Evolutionary conservation across 2,888 invertebrate genomes (phyloP), one percentile per base, ranked within the genome.

Genomic region (Muschampia plurimacula): DNA sequence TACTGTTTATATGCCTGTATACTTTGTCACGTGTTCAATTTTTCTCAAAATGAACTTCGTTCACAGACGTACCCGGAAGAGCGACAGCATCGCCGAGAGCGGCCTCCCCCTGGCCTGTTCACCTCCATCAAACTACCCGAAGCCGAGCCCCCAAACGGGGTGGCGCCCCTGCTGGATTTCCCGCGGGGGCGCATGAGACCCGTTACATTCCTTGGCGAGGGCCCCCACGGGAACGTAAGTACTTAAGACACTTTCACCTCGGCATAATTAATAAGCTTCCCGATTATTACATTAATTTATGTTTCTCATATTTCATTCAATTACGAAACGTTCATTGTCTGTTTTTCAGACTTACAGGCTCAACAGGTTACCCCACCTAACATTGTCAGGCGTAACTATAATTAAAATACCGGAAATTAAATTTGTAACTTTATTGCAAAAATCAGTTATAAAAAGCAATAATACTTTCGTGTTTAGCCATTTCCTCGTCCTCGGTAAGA

Each of bases 151-250:
- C 95, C 96, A 89, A 96, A 96, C 89, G 95, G 95, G 76, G 95
- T 96, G 82, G 95, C 96, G 84, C 95, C 96, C 86, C 95, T 97
- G 86, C 95, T 96, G 82, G 97, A 98, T 86, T 97, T 98, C 88
- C 97, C 98, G 80, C 95, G 97, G 86, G 97, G 97, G 92, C 96
- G 97, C 89, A 95, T 98, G 83, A 95, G 97, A 86, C 96, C 97
- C 81, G 93, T 98, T 76, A 97, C 98, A 88, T 97, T 97, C 87
- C 95, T 98, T 67, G 98, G 98, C 76, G 98, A 98, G 90, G 98
- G 98, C 78, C 96, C 97, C 79, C 98, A 97, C 88, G 98, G 98
- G 85, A 97, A 97, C 95, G 98, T 98, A 86, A 96, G 96, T 93
- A 86, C 39, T 60, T 60, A 69, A 22, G 59, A 36, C 32, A 32